These are phyloP conservation scores for Euthynnus affinis DNA, from an alignment of 2,797 vertebrate species.

Conservation along the genomic window DNA sequence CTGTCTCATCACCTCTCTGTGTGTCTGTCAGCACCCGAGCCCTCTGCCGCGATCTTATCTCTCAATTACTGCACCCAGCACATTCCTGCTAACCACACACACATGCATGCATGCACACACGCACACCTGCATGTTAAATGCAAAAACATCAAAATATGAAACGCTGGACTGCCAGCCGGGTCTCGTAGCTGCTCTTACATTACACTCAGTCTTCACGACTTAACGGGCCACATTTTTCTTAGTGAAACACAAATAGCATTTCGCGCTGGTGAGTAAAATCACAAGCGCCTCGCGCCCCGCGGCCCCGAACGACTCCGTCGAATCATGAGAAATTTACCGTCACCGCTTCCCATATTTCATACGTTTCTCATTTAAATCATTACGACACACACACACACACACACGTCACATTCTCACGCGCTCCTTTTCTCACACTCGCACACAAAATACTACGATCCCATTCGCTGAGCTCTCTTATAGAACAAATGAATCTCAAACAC, in stretches of 20 bases:
- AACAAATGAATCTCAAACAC: slow-evolving; percentile 68
- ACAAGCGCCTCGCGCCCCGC: slow-evolving; percentile 2
- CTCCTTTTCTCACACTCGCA: slow-evolving; percentile 53
- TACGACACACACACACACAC: slow-evolving; percentile 29
- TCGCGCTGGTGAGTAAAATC: slow-evolving; percentile 18
- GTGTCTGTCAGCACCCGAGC: slow-evolving; percentile 79
- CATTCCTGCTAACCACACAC: slow-evolving; percentile 83
- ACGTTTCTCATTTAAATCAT: slow-evolving; percentile 41
- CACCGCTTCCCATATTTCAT: slow-evolving; percentile 53
- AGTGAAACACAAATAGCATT: slow-evolving; percentile 22
- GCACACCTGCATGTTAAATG: slow-evolving; percentile 62
- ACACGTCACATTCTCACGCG: slow-evolving; percentile 44
- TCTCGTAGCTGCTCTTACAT: slow-evolving; percentile 26
- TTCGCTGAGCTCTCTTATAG: slow-evolving; percentile 22
- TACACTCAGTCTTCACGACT: slow-evolving; percentile 36
- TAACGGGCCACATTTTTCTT: slow-evolving; percentile 40
- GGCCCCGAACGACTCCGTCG: slow-evolving; percentile 18
- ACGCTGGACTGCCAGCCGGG: background rate
- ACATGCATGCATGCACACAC: slow-evolving; percentile 67
- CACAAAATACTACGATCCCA: slow-evolving; percentile 1
- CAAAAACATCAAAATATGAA: slow-evolving; percentile 66
- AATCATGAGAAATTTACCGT: slow-evolving; percentile 48
- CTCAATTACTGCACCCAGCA: slow-evolving; percentile 81
- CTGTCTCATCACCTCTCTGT: slow-evolving; percentile 79
- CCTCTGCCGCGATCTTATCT: slow-evolving; percentile 82